phyloP scores from a whole-genome alignment of 1,140 invertebrate species.

The Brachionus plicatilis region DNA sequence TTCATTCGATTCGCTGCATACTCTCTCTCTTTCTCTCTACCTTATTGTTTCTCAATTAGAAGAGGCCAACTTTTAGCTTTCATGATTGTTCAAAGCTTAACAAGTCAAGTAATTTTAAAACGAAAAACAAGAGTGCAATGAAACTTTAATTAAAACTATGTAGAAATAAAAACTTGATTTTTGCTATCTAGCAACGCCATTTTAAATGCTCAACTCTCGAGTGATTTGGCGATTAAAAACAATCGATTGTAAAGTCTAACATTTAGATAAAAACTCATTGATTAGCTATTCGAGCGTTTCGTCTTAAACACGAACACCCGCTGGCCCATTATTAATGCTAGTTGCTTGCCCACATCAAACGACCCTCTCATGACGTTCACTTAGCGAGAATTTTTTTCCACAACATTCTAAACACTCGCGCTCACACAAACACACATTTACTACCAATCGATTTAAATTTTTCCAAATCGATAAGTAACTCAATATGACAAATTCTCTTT shows the following conservation, averaged over 20 bases:
- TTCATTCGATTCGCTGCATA: neutral
- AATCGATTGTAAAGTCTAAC: neutral
- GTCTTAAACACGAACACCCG: neutral
- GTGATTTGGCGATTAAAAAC: neutral
- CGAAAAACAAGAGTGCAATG: neutral
- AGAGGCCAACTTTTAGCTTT: neutral
- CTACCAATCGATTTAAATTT: neutral
- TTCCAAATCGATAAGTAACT: neutral
- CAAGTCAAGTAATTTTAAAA: neutral
- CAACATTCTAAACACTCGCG: neutral
- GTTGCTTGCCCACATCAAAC: neutral
- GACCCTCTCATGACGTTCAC: neutral
- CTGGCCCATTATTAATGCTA: neutral
- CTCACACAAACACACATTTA: neutral
- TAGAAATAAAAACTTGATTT: neutral
- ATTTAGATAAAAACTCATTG: neutral
- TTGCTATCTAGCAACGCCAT: neutral
- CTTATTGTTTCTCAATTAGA: neutral
- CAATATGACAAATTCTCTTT: neutral
- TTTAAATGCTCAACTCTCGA: neutral
- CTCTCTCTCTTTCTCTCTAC: neutral
- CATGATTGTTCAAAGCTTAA: neutral
- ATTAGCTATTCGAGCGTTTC: neutral
- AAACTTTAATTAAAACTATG: neutral
- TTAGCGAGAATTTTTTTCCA: neutral